A percentile compares a stretch with the other conserved stretches of the same genome.
phyloP scores from a whole-genome alignment of 1,140 invertebrate genomes.

The Andricus grossulariae region DNA sequence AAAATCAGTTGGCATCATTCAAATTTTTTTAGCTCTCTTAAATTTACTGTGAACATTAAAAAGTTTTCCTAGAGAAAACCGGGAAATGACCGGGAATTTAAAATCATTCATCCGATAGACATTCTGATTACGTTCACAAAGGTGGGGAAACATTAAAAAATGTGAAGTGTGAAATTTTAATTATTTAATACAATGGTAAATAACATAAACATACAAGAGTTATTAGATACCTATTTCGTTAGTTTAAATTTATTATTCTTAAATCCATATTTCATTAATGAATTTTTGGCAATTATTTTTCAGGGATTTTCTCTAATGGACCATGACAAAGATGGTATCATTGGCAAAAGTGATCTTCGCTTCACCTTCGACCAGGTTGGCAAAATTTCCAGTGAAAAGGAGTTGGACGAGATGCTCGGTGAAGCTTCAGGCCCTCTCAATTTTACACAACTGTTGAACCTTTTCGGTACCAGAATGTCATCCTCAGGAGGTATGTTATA shows the following conservation, averaged over 20 bases:
- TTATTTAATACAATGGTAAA: not conserved
- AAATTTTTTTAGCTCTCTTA: too few relatives aligned
- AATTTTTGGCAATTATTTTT: not conserved
- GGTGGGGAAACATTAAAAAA: too few relatives aligned
- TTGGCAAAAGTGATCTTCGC: conserved; percentile 95
- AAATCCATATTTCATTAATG: not conserved
- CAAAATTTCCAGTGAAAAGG: conserved; percentile 91
- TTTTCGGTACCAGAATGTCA: conserved; percentile 94
- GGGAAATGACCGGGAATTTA: too few relatives aligned
- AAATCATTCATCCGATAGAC: too few relatives aligned
- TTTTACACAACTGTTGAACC: conserved; percentile 94
- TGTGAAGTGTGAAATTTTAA: not conserved
- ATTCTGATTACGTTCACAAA: too few relatives aligned
- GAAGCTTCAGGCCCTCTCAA: conserved; percentile 95
- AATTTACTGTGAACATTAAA: too few relatives aligned
- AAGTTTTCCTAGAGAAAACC: too few relatives aligned
- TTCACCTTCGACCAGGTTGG: conserved; percentile 95
- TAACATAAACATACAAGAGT: not conserved
- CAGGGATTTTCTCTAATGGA: conserved; percentile 92
- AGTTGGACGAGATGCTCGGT: conserved; percentile 92
- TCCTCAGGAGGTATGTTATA: conserved; percentile 77
- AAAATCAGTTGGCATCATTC: too few relatives aligned
- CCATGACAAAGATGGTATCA: conserved; percentile 97
- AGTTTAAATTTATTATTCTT: not conserved
- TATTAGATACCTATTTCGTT: not conserved